phyloP scores from a whole-genome alignment of 1,140 invertebrate genomes.

The Hylyphantes graminicola region DNA sequence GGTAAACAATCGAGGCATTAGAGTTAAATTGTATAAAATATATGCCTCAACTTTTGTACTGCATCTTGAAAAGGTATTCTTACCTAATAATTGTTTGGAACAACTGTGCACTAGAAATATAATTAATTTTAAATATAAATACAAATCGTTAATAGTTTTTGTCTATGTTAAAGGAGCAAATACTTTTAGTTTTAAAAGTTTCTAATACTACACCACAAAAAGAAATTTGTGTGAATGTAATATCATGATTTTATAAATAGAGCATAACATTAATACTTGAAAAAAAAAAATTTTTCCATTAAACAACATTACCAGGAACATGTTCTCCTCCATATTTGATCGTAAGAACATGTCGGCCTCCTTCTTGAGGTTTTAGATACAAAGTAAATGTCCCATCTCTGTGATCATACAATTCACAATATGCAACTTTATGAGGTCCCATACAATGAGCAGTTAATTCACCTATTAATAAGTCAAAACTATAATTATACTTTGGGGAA shows the following conservation, averaged over 20 bases:
- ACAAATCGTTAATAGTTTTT: too few species aligned
- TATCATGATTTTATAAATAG: neutral
- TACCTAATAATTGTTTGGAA: too few species aligned
- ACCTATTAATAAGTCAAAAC: constrained; percentile 70
- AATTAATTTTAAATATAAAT: too few species aligned
- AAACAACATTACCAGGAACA: constrained; percentile 68
- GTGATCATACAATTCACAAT: constrained; percentile 98
- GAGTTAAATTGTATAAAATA: too few species aligned
- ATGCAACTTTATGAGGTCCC: constrained; percentile 85
- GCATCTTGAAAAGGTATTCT: too few species aligned
- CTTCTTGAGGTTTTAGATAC: constrained; percentile 94
- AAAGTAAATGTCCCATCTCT: constrained; percentile 96
- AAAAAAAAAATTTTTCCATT: neutral
- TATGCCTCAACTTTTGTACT: too few species aligned
- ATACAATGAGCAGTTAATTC: constrained; percentile 97
- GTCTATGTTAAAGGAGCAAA: too few species aligned
- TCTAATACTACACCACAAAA: neutral
- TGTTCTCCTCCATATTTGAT: constrained; percentile 90
- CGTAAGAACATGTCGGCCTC: constrained; percentile 89
- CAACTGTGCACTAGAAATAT: too few species aligned
- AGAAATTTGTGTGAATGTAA: neutral
- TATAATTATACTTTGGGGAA: neutral
- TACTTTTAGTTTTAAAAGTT: neutral
- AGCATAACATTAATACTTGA: neutral
- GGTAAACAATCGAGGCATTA: too few species aligned